phyloP scores from a whole-genome alignment of 1,140 invertebrate species.

The Patella vulgata region DNA sequence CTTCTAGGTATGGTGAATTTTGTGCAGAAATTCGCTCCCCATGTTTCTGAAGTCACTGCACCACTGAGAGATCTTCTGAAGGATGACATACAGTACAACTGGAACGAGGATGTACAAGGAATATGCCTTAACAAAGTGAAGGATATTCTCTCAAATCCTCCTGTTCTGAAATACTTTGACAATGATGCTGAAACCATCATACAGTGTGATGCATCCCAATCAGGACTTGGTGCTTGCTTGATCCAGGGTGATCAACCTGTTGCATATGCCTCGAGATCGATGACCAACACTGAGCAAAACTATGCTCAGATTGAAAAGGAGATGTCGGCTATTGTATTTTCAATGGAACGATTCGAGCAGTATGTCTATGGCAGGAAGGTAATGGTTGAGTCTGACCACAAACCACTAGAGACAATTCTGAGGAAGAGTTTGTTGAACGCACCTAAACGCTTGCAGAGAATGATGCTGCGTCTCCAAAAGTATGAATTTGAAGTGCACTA shows the following conservation, averaged over 20 bases:
- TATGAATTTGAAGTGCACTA: conserved; percentile 66
- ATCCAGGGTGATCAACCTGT: conserved; percentile 47
- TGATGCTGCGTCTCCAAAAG: conserved; percentile 57
- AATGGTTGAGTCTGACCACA: conserved; percentile 31
- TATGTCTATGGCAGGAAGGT: conserved; percentile 59
- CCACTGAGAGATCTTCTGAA: conserved; percentile 34
- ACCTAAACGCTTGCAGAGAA: conserved; percentile 32
- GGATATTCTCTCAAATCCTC: neutral
- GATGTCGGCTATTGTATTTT: conserved; percentile 58
- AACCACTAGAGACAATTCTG: conserved; percentile 31
- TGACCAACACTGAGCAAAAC: conserved; percentile 55
- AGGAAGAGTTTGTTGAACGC: conserved; percentile 27
- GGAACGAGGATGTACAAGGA: conserved; percentile 22
- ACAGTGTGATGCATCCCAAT: conserved; percentile 7
- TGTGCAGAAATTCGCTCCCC: conserved; percentile 47
- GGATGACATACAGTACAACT: conserved; percentile 23
- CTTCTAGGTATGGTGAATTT: conserved; percentile 62
- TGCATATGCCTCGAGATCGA: conserved; percentile 56
- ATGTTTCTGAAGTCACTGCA: conserved; percentile 54
- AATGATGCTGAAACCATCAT: neutral
- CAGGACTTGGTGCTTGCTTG: conserved; percentile 4
- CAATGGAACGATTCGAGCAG: conserved; percentile 60
- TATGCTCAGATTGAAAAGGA: conserved; percentile 69
- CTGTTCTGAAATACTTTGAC: too few relatives aligned
- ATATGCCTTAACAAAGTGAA: conserved; percentile 6